A percentile compares a stretch with the other conserved stretches of the same genome.
Evolutionary conservation across 1,140 invertebrate genomes (phyloP).

Genomic region (Macrostomum lignano): DNA sequence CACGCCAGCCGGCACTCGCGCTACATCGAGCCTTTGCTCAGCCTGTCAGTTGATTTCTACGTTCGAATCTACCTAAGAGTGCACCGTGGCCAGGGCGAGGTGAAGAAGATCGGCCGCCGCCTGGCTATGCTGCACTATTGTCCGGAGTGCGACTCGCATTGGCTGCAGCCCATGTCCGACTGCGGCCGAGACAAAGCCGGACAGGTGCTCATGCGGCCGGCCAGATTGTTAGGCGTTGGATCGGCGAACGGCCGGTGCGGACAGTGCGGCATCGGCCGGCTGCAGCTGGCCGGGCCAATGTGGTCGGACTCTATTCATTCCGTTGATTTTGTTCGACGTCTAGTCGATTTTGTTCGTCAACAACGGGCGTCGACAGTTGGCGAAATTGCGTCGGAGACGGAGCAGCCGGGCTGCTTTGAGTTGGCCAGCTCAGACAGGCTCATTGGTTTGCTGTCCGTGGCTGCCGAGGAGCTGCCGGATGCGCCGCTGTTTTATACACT

Average conservation of each 20-base stretch:
- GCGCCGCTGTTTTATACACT: conserved; percentile 57
- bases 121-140: conserved; percentile 33
- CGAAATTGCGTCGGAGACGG: background rate
- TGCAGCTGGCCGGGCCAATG: conserved; percentile 65
- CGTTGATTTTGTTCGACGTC: conserved; percentile 38
- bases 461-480: conserved; percentile 44
- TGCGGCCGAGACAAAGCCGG: background rate
- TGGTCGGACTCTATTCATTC: conserved; percentile 62
- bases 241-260: too few relatives aligned
- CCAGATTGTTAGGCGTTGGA: too few relatives aligned
- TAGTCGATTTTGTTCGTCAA: too few relatives aligned
- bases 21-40: conserved; percentile 64
- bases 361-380: conserved; percentile 15
- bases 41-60: conserved; percentile 83
- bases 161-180: conserved; percentile 32
- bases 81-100: conserved; percentile 43
- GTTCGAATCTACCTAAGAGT: conserved; percentile 69
- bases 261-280: conserved; percentile 42
- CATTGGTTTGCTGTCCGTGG: conserved; percentile 31
- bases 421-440: too few relatives aligned
- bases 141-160: conserved; percentile 46
- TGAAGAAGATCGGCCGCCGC: conserved; percentile 47
- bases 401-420: too few relatives aligned
- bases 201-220: too few relatives aligned
- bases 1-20: conserved; percentile 68